These are phyloP conservation scores for Menura novaehollandiae DNA, from an alignment of 2,113 vertebrate species.

Conservation along the genomic window DNA sequence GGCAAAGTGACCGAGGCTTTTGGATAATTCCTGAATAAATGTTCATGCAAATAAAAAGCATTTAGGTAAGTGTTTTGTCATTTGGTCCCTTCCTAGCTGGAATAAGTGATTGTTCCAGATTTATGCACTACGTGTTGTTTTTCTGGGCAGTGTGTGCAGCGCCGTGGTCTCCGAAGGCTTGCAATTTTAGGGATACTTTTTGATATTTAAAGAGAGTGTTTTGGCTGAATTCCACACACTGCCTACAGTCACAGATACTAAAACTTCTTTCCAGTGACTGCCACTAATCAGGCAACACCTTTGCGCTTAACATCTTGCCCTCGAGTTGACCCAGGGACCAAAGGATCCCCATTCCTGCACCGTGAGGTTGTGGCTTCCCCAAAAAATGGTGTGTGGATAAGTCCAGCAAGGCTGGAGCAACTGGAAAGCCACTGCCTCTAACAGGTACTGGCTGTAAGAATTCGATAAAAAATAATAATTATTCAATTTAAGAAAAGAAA, in stretches of 20 bases:
- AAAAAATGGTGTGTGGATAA: background rate
- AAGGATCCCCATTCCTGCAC: background rate
- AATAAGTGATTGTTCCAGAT: constrained; percentile 46
- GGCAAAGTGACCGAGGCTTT: background rate
- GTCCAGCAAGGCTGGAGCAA: background rate
- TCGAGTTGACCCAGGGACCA: background rate
- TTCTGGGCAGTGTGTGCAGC: background rate
- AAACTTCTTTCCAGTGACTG: constrained; percentile 51
- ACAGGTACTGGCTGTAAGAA: background rate
- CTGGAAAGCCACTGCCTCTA: background rate
- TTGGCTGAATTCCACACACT: constrained; percentile 34
- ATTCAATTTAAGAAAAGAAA: background rate
- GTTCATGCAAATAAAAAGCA: constrained; percentile 15
- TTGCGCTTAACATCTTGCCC: constrained; percentile 44
- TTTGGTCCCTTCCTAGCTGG: constrained; percentile 32
- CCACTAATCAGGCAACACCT: constrained; percentile 48
- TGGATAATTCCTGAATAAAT: background rate
- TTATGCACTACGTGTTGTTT: constrained; percentile 19
- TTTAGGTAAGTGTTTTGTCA: constrained; percentile 33
- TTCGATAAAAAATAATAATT: background rate
- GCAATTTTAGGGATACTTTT: constrained; percentile 47
- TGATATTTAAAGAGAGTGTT: constrained; percentile 48
- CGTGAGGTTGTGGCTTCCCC: background rate
- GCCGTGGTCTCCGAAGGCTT: background rate
- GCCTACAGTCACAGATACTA: constrained; percentile 51